These are phyloP conservation scores for Coptodon bakossiorum DNA, from an alignment of 2,113 vertebrate species.

Conservation along the genomic window DNA sequence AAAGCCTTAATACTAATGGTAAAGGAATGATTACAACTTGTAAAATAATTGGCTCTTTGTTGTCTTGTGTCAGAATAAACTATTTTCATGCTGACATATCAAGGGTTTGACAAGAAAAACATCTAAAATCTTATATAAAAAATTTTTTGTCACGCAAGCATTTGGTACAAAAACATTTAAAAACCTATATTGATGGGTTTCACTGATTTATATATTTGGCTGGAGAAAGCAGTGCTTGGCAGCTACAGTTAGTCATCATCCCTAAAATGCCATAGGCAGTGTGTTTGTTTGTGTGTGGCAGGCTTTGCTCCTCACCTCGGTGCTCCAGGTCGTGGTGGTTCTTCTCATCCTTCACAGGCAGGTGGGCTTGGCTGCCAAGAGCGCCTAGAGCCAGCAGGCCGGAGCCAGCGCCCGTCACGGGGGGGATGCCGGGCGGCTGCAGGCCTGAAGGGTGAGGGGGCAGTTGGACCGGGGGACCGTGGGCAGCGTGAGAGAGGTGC, in stretches of 20 bases:
- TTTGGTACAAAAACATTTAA: not conserved
- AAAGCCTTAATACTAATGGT: not conserved
- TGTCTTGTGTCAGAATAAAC: not conserved
- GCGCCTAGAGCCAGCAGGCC: constrained; percentile 88
- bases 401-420: constrained; percentile 80
- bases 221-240: not conserved
- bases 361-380: constrained; percentile 89
- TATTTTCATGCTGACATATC: not conserved
- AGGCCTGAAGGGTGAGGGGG: constrained; percentile 90
- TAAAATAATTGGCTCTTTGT: not conserved
- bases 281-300: not conserved
- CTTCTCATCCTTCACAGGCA: constrained; percentile 94
- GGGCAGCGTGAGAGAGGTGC: constrained; percentile 92
- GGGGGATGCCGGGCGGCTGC: constrained; percentile 85
- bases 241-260: not conserved
- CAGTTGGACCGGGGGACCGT: constrained; percentile 89
- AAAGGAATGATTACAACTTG: not conserved
- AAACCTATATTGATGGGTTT: not conserved
- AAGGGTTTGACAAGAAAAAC: not conserved
- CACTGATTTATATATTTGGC: not conserved
- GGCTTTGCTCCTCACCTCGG: constrained; percentile 79
- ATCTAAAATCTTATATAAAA: not conserved
- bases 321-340: constrained; percentile 96
- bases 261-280: not conserved
- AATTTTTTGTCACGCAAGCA: not conserved